These are phyloP conservation scores for Rhinolophus ferrumequinum DNA, from an alignment of 2,113 vertebrate genomes.

Conservation along the genomic window DNA sequence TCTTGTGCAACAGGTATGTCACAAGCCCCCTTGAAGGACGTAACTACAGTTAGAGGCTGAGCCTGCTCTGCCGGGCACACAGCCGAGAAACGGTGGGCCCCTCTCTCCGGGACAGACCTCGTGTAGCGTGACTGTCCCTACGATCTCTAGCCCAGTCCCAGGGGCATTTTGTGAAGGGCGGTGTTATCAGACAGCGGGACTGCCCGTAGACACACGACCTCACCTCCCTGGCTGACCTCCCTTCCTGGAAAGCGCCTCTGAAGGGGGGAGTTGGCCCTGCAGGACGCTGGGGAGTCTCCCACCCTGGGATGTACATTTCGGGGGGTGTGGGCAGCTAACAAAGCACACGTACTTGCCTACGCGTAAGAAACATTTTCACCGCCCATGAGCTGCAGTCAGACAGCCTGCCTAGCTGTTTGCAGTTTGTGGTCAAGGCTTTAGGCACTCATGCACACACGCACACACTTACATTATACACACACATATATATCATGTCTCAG, in stretches of 20 bases:
- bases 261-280: not conserved
- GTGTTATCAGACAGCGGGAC: not conserved
- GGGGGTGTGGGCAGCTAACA: conserved; percentile 50
- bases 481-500: conserved; percentile 66
- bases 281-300: too few relatives aligned
- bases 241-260: not conserved
- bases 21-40: not conserved
- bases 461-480: conserved; percentile 9
- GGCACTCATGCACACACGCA: not conserved
- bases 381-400: not conserved
- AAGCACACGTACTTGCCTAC: conserved; percentile 50
- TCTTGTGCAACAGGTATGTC: not conserved
- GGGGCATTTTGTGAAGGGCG: accelerated
- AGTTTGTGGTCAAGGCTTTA: not conserved
- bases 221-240: not conserved
- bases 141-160: not conserved
- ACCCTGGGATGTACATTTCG: not conserved
- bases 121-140: accelerated
- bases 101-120: not conserved
- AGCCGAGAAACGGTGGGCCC: not conserved
- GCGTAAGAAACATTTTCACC: not conserved
- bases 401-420: not conserved
- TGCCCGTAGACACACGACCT: not conserved
- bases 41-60: too few relatives aligned
- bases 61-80: not conserved